These are phyloP conservation scores for Anthoscopus minutus DNA, from an alignment of 2,113 vertebrate genomes.

Conservation along the genomic window DNA sequence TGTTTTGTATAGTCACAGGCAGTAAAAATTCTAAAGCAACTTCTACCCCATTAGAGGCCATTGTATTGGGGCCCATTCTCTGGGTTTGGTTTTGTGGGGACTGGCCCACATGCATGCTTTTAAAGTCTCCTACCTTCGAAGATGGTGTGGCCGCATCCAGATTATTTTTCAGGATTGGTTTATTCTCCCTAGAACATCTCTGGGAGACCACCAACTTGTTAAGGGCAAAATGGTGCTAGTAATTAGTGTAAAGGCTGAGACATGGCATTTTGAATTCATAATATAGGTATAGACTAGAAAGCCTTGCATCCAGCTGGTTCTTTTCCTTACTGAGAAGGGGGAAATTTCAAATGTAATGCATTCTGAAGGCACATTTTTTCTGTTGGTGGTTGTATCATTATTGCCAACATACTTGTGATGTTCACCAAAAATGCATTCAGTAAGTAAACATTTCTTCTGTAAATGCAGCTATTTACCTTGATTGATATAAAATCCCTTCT, in stretches of 20 bases:
- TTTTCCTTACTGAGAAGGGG: background rate
- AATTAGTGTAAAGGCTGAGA: background rate
- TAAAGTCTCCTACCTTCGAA: background rate
- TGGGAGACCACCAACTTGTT: rapidly evolving
- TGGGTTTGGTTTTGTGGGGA: background rate
- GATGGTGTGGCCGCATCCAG: background rate
- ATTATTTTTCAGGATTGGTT: background rate
- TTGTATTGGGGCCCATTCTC: background rate
- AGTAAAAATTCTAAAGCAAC: background rate
- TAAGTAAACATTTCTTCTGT: background rate
- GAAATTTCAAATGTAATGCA: background rate
- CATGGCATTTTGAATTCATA: background rate
- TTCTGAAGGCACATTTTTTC: background rate
- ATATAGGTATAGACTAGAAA: background rate
- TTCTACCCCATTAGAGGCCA: background rate
- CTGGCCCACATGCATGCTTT: background rate
- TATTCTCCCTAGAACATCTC: background rate
- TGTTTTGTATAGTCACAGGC: background rate
- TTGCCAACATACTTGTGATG: background rate
- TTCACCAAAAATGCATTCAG: background rate
- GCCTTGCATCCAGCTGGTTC: background rate
- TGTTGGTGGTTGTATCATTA: background rate
- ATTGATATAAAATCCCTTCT: background rate
- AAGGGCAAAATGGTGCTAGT: background rate
- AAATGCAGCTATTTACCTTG: background rate